Evolutionary conservation across 2,113 vertebrate species (phyloP).

Genomic region (Chitala chitala): DNA sequence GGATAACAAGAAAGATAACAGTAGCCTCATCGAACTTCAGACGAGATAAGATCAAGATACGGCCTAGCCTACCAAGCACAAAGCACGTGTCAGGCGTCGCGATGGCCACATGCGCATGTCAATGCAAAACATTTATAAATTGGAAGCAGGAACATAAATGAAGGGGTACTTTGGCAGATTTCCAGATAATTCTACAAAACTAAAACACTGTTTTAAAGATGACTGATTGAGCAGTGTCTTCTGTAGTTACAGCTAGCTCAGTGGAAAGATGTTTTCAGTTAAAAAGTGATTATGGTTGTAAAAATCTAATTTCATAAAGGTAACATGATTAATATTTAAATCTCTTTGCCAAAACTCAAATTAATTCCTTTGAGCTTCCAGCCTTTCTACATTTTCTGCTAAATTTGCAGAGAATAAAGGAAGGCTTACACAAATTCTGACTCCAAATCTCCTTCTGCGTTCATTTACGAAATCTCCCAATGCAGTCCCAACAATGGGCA

Average conservation of each 20-base stretch:
- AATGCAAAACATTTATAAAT: conserved; percentile 6
- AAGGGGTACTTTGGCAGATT: not conserved
- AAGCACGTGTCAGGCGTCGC: not conserved
- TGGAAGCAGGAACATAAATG: not conserved
- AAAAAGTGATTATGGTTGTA: not conserved
- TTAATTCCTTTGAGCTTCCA: not conserved
- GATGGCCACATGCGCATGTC: too few relatives aligned
- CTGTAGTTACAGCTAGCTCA: not conserved
- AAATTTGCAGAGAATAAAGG: conserved; percentile 39
- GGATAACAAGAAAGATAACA: not conserved
- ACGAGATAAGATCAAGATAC: not conserved
- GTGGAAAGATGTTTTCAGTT: conserved; percentile 3
- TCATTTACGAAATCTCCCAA: conserved; percentile 37
- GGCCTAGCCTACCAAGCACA: not conserved
- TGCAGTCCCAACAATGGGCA: conserved; percentile 32
- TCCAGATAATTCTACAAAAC: not conserved
- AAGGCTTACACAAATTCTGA: conserved; percentile 36
- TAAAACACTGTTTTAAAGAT: not conserved
- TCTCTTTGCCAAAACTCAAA: conserved; percentile 31
- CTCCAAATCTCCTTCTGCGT: conserved; percentile 36
- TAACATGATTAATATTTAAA: conserved; percentile 1
- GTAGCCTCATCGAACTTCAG: not conserved
- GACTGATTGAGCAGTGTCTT: not conserved
- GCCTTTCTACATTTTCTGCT: conserved; percentile 25
- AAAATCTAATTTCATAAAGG: not conserved